Percentiles rank a stretch among this genome's conserved stretches.
Conservation (phyloP, 2,797 vertebrate species). For the Atherinosoma microstoma region DNA sequence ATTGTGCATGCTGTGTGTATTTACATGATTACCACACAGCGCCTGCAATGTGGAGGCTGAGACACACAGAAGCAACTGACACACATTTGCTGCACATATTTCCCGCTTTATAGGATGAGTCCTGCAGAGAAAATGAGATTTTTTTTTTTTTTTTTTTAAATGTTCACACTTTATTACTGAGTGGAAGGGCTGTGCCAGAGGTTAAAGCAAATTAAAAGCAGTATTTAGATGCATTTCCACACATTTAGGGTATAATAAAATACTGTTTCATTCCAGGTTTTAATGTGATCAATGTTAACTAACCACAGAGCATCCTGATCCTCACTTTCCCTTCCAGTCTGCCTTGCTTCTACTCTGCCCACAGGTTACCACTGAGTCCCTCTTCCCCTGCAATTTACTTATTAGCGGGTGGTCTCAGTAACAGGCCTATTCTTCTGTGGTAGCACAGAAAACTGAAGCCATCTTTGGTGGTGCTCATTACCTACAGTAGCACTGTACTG, state of each 20-base stretch:
- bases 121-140: neutral
- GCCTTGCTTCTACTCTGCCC: slow-evolving; percentile 8
- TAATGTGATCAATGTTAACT: neutral
- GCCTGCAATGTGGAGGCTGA: slow-evolving; percentile 90
- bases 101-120: slow-evolving; percentile 17
- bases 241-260: neutral
- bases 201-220: neutral
- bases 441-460: neutral
- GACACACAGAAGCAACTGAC: slow-evolving; percentile 58
- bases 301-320: neutral
- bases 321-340: slow-evolving; percentile 11
- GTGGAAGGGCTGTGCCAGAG: neutral
- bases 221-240: neutral
- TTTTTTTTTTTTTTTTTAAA: neutral
- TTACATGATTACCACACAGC: slow-evolving; percentile 84
- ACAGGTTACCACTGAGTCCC: neutral
- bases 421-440: slow-evolving; percentile 23
- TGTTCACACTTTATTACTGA: neutral
- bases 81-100: neutral
- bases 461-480: slow-evolving; percentile 34
- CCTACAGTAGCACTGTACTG: slow-evolving; percentile 28
- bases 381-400: slow-evolving; percentile 11
- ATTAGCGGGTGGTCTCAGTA: slow-evolving; percentile 25
- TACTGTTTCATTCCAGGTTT: neutral
- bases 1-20: slow-evolving; percentile 94